Evolutionary conservation across 1,140 invertebrate species (phyloP).

Genomic region (Pemphigus obesinymphae): DNA sequence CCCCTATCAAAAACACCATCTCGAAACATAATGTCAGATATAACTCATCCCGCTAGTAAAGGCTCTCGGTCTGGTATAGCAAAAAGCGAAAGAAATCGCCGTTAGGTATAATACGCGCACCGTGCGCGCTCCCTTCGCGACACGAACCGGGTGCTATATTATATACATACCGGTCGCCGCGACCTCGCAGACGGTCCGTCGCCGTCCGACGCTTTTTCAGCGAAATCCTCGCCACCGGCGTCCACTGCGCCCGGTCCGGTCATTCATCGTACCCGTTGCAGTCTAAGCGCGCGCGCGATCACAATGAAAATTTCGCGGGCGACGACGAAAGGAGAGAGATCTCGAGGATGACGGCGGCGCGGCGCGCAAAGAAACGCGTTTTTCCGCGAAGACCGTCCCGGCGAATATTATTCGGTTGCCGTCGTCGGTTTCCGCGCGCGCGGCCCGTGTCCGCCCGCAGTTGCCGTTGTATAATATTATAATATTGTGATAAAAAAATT

Average conservation of each 20-base stretch:
- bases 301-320: background rate
- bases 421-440: background rate
- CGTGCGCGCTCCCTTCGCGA: too few species aligned
- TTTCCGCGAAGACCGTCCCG: background rate
- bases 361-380: background rate
- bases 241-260: background rate
- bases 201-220: conserved; percentile 11
- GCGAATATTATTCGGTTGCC: background rate
- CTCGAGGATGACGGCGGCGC: too few species aligned
- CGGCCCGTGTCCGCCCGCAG: background rate
- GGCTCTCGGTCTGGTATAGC: too few species aligned
- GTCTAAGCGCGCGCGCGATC: background rate
- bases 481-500: background rate
- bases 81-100: too few species aligned
- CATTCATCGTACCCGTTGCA: conserved; percentile 1
- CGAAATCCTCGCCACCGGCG: conserved; percentile 3
- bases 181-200: background rate
- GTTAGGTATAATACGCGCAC: too few species aligned
- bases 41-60: too few species aligned
- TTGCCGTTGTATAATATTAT: background rate
- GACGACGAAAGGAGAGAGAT: too few species aligned
- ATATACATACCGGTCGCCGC: background rate
- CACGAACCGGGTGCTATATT: too few species aligned
- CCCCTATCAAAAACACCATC: too few species aligned
- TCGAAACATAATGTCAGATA: too few species aligned